Base-by-base conservation (phyloP, 2,888 invertebrate genomes). In the Agrotis puta region DNA sequence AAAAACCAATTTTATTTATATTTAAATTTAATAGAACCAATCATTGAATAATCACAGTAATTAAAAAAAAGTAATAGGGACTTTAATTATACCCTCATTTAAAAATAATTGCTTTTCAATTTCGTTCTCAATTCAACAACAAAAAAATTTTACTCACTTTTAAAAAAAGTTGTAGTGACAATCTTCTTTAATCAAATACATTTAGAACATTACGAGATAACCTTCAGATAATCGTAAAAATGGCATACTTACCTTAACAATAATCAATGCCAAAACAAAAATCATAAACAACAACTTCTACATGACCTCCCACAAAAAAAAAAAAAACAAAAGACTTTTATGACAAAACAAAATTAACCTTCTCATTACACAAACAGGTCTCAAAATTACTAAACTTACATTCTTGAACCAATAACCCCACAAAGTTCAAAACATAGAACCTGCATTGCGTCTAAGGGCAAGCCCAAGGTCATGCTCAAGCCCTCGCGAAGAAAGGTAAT, bases 391-490 rank as follows among this genome's bases (percentile, higher is more conserved):
- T n/a, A 53, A n/a, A 13, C 14, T 14, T 43, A 56, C 24, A 66
- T 61, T 48, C 53, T 54, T 57, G 74, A 14, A 53, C 18, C 14
- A 54, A 61, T 57, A 39, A 62, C 18, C 48, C 4, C 54, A 53
- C 56, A 14, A 33, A 58, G 27, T 64, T 76, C 39, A 45, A 20
- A 62, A 65, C 50, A 67, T 82, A 84, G 83, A 85, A 88, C 89
- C 91, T 91, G 91, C 91, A 91, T 88, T 91, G 91, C 91, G 91
- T 90, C 91, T 89, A 77, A 85, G 74, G 74, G 68, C 71, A 78
- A 78, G 75, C 43, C 74, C 87, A 91, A 91, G 90, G 91, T 88
- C 84, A 84, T 75, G 71, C 84, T 83, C 87, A 74, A 74, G 72
- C 43, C 67, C 51, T 74, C 63, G 63, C 54, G 43, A 63, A 73